Percentiles rank a stretch among this genome's conserved stretches.
Evolutionary conservation across 2,113 vertebrate species (phyloP).

Genomic region (Protobothrops mucrosquamatus): DNA sequence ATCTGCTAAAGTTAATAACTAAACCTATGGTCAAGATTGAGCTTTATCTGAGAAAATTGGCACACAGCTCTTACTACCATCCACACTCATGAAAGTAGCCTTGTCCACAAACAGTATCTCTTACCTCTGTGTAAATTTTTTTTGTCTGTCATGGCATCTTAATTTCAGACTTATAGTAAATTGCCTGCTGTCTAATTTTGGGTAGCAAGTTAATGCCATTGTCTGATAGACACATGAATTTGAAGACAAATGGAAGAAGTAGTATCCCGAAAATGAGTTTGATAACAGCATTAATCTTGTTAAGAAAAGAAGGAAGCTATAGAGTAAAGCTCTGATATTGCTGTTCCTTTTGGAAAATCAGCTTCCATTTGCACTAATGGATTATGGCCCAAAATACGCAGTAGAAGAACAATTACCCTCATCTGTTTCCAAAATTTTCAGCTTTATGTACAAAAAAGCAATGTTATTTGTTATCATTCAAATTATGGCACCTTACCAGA

Average conservation of each 20-base stretch:
- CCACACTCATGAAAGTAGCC: not conserved
- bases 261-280: conserved; percentile 48
- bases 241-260: conserved; percentile 55
- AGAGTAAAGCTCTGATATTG: not conserved
- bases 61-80: not conserved
- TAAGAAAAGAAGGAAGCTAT: conserved; percentile 30
- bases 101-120: not conserved
- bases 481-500: not conserved
- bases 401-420: not conserved
- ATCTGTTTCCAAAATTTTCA: not conserved
- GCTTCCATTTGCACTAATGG: not conserved
- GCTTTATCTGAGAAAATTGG: not conserved
- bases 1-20: not conserved
- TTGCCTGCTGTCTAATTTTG: conserved; percentile 53
- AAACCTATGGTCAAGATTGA: not conserved
- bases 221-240: conserved; percentile 43
- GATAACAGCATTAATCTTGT: conserved; percentile 54
- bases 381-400: not conserved
- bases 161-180: conserved; percentile 53
- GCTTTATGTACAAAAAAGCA: not conserved
- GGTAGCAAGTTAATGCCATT: conserved; percentile 55
- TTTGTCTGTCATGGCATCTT: conserved; percentile 28
- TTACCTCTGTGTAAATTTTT: conserved; percentile 11
- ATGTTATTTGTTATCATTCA: not conserved
- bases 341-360: not conserved